A percentile compares a stretch with the other conserved stretches of the same genome.
Evolutionary conservation across 2,888 invertebrate species (phyloP).

Genomic region (Phasia obesa): DNA sequence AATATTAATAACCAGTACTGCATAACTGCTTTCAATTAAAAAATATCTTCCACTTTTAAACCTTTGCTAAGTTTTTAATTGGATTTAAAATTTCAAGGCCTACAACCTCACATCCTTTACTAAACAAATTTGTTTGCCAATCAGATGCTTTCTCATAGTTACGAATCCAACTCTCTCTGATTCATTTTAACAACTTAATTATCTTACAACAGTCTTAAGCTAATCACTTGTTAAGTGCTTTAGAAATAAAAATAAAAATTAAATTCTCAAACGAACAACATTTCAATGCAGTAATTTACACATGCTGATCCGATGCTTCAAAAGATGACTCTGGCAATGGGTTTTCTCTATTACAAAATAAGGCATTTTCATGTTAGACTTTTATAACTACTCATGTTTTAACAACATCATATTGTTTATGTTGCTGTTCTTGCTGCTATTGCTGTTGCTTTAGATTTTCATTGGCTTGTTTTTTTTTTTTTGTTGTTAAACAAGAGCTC

Average conservation of each 20-base stretch:
- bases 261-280: constrained; percentile 19
- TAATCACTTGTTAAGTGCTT: constrained; percentile 38
- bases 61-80: too few species aligned
- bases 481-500: constrained; percentile 48
- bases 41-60: too few species aligned
- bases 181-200: constrained; percentile 54
- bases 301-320: constrained; percentile 46
- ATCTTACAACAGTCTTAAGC: constrained; percentile 30
- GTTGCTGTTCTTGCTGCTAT: background rate
- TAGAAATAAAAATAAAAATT: background rate
- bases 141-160: too few species aligned
- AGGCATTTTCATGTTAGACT: constrained; percentile 58
- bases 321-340: constrained; percentile 32
- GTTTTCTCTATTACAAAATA: constrained; percentile 33
- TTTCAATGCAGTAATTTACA: constrained; percentile 60
- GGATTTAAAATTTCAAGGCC: too few species aligned
- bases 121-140: too few species aligned
- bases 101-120: too few species aligned
- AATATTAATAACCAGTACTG: too few species aligned
- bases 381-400: constrained; percentile 68
- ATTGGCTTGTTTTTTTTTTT: constrained; percentile 31
- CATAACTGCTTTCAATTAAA: too few species aligned
- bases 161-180: background rate
- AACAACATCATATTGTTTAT: constrained; percentile 49
- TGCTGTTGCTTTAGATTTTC: constrained; percentile 38